phyloP scores from a whole-genome alignment of 2,888 invertebrate genomes.

The Epinotia ramella region DNA sequence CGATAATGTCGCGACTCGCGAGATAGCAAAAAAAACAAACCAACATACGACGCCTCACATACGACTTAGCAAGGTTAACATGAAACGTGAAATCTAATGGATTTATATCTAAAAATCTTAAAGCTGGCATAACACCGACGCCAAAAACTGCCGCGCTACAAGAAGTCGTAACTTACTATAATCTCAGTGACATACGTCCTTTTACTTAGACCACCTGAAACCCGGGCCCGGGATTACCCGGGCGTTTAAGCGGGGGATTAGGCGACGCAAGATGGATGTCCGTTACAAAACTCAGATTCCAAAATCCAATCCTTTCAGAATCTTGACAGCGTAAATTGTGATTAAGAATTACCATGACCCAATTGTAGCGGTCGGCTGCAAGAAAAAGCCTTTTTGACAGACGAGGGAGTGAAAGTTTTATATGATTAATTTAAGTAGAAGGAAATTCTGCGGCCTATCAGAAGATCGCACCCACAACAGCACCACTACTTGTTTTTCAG shows the following conservation, averaged over 20 bases:
- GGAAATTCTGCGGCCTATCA: no score
- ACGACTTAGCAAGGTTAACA: background rate
- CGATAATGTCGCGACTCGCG: background rate
- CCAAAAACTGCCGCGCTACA: conserved; percentile 10
- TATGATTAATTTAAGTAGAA: background rate
- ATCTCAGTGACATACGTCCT: conserved; percentile 11
- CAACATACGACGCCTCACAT: background rate
- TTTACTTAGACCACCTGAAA: background rate
- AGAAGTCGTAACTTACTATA: background rate
- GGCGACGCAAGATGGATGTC: conserved; percentile 28
- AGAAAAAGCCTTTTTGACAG: background rate
- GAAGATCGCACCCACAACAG: no score
- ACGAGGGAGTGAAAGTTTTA: background rate
- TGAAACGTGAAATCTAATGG: conserved; percentile 13
- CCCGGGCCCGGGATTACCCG: conserved; percentile 13
- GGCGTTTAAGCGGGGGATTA: conserved; percentile 28
- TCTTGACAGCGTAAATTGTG: conserved; percentile 19
- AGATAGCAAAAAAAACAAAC: no score
- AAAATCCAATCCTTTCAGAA: conserved; percentile 29
- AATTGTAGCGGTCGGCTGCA: background rate
- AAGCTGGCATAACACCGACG: conserved; percentile 19
- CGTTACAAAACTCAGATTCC: conserved; percentile 30
- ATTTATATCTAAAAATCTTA: conserved; percentile 30
- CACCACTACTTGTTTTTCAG: no score
- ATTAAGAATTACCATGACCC: conserved; percentile 16